These are phyloP conservation scores for Scomberomorus guttatus DNA, from an alignment of 2,797 vertebrate genomes.

Conservation along the genomic window DNA sequence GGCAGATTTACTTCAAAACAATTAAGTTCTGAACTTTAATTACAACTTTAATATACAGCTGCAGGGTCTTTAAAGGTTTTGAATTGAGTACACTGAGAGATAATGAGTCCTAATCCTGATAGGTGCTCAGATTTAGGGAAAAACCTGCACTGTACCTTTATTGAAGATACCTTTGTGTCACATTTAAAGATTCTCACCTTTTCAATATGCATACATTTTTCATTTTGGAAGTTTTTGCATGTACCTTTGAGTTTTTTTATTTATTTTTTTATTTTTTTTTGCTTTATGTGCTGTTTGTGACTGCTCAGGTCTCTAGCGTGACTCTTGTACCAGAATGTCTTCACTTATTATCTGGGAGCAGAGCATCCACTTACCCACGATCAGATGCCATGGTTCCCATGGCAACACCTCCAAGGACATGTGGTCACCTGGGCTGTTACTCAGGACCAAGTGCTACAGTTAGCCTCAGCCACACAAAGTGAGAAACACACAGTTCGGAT, in stretches of 20 bases:
- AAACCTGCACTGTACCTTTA: neutral
- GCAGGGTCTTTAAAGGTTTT: neutral
- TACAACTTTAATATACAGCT: no score
- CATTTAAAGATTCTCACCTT: no score
- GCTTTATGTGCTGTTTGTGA: neutral
- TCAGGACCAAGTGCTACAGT: slow-evolving; percentile 37
- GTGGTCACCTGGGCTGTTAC: slow-evolving; percentile 51
- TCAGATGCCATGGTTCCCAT: neutral
- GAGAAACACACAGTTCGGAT: slow-evolving; percentile 29
- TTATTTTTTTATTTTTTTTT: no score
- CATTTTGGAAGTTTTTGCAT: neutral
- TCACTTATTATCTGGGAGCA: neutral
- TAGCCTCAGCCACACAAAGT: slow-evolving; percentile 84
- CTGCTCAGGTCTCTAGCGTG: slow-evolving; percentile 46
- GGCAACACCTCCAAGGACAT: slow-evolving; percentile 26
- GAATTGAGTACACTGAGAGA: neutral
- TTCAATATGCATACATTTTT: no score
- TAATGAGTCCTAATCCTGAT: neutral
- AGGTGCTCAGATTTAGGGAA: no score
- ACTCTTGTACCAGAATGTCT: slow-evolving; percentile 12
- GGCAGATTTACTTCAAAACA: no score
- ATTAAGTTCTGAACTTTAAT: no score
- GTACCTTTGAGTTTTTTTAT: no score
- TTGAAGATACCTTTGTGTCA: neutral
- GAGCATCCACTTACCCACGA: neutral